phyloP scores from a whole-genome alignment of 2,113 vertebrate genomes.

The Colius striatus region DNA sequence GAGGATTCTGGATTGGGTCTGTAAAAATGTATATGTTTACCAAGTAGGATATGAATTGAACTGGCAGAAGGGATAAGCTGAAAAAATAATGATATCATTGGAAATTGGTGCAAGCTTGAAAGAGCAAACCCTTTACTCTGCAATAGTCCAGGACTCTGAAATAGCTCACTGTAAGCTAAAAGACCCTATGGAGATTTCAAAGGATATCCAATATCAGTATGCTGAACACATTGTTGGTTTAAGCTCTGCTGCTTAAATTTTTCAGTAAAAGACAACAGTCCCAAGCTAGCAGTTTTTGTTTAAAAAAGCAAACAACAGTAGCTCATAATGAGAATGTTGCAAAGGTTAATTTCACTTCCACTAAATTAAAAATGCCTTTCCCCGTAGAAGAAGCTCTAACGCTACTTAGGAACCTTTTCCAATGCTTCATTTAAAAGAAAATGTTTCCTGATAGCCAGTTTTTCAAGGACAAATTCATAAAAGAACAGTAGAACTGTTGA shows the following conservation, averaged over 20 bases:
- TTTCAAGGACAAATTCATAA: not conserved
- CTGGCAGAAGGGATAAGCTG: not conserved
- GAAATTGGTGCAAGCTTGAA: not conserved
- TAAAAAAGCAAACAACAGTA: not conserved
- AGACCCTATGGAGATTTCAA: slow-evolving; percentile 40
- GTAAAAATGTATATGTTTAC: not conserved
- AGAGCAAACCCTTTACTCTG: slow-evolving; percentile 14
- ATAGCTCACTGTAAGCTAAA: not conserved
- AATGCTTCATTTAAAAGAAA: not conserved
- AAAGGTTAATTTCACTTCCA: not conserved
- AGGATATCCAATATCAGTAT: slow-evolving; percentile 26
- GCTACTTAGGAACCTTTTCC: not conserved
- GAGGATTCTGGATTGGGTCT: not conserved
- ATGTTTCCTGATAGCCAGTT: not conserved
- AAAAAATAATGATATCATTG: not conserved
- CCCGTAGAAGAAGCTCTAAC: not conserved
- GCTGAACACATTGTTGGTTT: slow-evolving; percentile 33
- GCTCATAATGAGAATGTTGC: not conserved
- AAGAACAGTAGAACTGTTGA: not conserved
- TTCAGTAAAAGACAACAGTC: slow-evolving; percentile 18
- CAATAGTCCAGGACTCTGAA: not conserved
- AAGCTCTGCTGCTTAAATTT: slow-evolving; percentile 17
- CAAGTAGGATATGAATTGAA: not conserved
- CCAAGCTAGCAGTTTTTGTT: not conserved
- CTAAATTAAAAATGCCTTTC: slow-evolving; percentile 30